These are phyloP conservation scores for Varecia variegata DNA, from an alignment of 2,797 vertebrate genomes.

Conservation along the genomic window DNA sequence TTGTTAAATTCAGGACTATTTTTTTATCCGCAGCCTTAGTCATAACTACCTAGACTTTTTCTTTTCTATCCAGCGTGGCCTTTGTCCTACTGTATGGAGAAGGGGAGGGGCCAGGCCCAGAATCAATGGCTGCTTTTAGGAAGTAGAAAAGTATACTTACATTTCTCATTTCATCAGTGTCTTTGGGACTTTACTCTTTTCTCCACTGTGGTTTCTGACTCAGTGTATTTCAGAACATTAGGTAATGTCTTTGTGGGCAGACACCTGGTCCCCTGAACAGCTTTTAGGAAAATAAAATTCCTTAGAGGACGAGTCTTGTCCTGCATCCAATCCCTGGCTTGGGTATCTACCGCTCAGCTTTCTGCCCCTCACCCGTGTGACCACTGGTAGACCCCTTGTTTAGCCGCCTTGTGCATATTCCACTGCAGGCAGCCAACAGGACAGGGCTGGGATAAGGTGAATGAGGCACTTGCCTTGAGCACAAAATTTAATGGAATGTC, in stretches of 20 bases:
- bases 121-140: not conserved
- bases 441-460: not conserved
- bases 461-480: not conserved
- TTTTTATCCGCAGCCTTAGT: not conserved
- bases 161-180: not conserved
- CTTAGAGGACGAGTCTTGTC: not conserved
- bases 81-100: not conserved
- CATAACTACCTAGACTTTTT: not conserved
- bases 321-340: not conserved
- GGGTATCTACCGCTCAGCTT: not conserved
- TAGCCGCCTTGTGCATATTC: too few relatives aligned
- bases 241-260: not conserved
- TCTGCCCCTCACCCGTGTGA: not conserved
- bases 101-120: rapidly evolving
- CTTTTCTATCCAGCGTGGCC: not conserved
- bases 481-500: not conserved
- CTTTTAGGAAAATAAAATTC: not conserved
- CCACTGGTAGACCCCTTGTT: not conserved
- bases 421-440: not conserved
- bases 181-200: not conserved
- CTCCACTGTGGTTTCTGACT: not conserved
- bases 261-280: not conserved
- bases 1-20: not conserved
- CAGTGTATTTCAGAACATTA: not conserved
- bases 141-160: not conserved